Evolutionary conservation across 2,888 invertebrate genomes (phyloP).

Genomic region (Panzeria rudis): DNA sequence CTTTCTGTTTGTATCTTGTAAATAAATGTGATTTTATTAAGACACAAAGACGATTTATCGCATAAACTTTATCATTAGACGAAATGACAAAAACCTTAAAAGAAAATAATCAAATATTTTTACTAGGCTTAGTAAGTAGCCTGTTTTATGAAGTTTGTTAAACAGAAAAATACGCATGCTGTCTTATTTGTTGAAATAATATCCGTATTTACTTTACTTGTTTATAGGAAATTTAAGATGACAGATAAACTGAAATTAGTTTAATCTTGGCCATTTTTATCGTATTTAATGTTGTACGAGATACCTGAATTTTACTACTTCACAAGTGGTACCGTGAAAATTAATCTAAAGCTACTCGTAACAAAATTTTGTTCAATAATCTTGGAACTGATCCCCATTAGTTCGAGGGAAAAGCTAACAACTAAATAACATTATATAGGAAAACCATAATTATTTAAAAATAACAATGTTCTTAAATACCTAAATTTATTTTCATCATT

Average conservation of each 20-base stretch:
- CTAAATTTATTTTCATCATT: no score
- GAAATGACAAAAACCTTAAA: constrained; percentile 60
- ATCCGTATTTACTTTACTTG: neutral
- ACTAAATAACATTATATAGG: no score
- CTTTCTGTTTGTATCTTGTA: constrained; percentile 18
- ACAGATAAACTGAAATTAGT: neutral
- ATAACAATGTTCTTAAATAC: no score
- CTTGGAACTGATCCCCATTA: no score
- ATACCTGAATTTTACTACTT: neutral
- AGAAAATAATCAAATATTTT: constrained; percentile 31
- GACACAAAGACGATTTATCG: constrained; percentile 66
- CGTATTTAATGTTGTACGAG: neutral
- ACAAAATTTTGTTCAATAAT: no score
- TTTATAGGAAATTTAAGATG: neutral
- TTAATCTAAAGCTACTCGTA: no score
- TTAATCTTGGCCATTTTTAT: neutral
- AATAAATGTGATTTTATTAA: constrained; percentile 67
- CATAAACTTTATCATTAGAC: constrained; percentile 59
- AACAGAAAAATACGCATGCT: neutral
- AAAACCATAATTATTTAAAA: no score
- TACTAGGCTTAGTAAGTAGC: neutral
- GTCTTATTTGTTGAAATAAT: neutral
- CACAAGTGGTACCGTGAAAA: neutral
- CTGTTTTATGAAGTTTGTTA: neutral
- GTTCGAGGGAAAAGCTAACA: no score